Conservation (phyloP, 1,140 invertebrate species). For the Tetranychus urticae region DNA sequence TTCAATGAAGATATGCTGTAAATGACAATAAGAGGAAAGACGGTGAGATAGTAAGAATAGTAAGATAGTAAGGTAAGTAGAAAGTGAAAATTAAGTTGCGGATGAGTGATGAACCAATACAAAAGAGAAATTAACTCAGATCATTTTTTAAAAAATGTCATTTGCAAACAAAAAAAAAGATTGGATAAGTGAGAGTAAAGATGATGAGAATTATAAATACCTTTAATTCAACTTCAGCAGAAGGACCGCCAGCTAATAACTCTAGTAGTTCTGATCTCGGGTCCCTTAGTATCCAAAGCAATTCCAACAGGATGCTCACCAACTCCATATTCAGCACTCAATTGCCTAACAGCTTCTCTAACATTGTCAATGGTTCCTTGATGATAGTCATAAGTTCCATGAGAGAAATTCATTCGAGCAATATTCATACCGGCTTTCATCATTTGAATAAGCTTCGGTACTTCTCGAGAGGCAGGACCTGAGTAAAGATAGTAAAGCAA, state of each 20-base stretch:
- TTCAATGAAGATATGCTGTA: conserved; percentile 13
- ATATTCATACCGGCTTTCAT: conserved; percentile 96
- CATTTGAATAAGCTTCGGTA: conserved; percentile 73
- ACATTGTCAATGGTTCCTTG: conserved; percentile 27
- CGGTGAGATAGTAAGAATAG: background rate
- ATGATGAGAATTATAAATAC: background rate
- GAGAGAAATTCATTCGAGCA: conserved; percentile 90
- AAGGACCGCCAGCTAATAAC: conserved; percentile 64
- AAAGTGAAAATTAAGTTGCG: background rate
- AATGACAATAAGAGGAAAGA: background rate
- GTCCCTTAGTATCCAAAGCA: conserved; percentile 88
- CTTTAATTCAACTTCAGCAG: conserved; percentile 66
- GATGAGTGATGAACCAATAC: too few relatives aligned
- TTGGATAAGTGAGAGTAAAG: background rate
- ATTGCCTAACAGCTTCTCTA: conserved; percentile 37
- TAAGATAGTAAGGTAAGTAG: too few relatives aligned
- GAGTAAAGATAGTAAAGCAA: background rate
- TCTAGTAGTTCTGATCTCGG: conserved; percentile 89
- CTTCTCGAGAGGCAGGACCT: conserved; percentile 65
- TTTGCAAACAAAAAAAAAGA: background rate
- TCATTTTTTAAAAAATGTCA: background rate
- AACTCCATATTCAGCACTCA: conserved; percentile 43
- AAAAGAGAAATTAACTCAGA: too few relatives aligned
- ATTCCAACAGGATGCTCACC: conserved; percentile 65
- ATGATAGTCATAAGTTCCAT: conserved; percentile 69